A percentile compares a stretch with the other conserved stretches of the same genome.
Conservation (phyloP, 1,140 invertebrate species). For the Drosophila lacteicornis region DNA sequence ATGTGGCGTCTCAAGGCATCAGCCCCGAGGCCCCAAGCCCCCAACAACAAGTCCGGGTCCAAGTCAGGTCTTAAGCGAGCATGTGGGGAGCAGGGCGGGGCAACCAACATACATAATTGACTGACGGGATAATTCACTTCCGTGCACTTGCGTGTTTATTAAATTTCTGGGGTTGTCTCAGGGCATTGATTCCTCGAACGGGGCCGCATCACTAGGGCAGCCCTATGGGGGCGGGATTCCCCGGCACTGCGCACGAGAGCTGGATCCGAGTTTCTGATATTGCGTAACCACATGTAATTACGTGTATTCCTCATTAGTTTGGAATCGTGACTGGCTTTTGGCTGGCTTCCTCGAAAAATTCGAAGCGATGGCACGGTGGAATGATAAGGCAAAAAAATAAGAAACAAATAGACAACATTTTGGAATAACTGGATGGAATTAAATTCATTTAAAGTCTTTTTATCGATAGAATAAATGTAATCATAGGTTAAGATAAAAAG, state of each 20-base stretch:
- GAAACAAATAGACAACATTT: neutral
- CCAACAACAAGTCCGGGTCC: conserved; percentile 1
- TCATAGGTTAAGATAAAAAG: neutral
- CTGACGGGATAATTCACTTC: conserved; percentile 81
- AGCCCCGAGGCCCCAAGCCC: conserved; percentile 1
- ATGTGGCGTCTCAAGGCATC: conserved; percentile 63
- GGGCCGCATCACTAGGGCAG: neutral
- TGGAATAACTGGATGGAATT: too few relatives aligned
- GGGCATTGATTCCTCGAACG: conserved; percentile 67
- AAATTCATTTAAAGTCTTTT: too few relatives aligned
- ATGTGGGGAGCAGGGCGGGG: conserved; percentile 13
- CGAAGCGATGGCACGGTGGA: neutral
- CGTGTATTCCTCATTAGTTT: conserved; percentile 76
- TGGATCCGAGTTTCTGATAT: conserved; percentile 48
- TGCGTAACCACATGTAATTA: conserved; percentile 78
- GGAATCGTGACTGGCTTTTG: conserved; percentile 63
- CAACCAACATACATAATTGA: conserved; percentile 74
- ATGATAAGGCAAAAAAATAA: too few relatives aligned
- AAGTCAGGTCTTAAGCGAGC: conserved; percentile 17
- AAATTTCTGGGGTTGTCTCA: conserved; percentile 76
- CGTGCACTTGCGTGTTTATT: conserved; percentile 83
- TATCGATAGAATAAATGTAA: too few relatives aligned
- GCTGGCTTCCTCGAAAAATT: conserved; percentile 7
- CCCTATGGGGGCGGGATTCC: neutral
- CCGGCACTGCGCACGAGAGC: conserved; percentile 23